These are phyloP conservation scores for Neoascia interrupta DNA, from an alignment of 2,888 invertebrate species.

Conservation along the genomic window DNA sequence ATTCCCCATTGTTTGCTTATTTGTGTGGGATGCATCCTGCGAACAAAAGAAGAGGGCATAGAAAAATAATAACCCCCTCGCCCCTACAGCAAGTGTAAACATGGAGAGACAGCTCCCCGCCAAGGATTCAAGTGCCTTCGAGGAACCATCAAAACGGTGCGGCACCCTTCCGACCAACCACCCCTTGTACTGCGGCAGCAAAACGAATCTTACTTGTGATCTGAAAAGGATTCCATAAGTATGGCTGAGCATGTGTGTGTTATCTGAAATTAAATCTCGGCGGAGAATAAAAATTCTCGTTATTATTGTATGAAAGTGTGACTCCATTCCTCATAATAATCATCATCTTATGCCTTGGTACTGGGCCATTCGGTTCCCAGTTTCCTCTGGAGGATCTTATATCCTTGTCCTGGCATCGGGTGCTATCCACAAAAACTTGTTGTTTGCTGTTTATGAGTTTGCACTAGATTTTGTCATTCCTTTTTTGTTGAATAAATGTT, in stretches of 20 bases:
- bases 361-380: no score
- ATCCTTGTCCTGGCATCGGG: conserved; percentile 42
- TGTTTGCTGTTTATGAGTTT: conserved; percentile 52
- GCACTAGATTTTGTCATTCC: conserved; percentile 39
- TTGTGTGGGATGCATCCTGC: conserved; percentile 30
- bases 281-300: conserved; percentile 66
- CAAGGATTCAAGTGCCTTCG: conserved; percentile 52
- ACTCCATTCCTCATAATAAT: conserved; percentile 69
- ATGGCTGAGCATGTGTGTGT: conserved; percentile 55
- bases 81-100: no score
- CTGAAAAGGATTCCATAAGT: conserved; percentile 65
- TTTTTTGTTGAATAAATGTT: background rate
- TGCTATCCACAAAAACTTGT: conserved; percentile 53
- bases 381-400: conserved; percentile 30
- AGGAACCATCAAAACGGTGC: conserved; percentile 36
- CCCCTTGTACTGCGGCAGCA: conserved; percentile 6
- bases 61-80: conserved; percentile 17
- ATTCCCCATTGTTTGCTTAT: conserved; percentile 37
- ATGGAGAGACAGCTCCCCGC: conserved; percentile 2
- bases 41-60: conserved; percentile 43
- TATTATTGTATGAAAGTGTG: conserved; percentile 70
- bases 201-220: conserved; percentile 59
- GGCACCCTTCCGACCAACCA: background rate
- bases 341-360: conserved; percentile 48
- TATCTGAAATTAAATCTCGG: conserved; percentile 69